Conservation (phyloP, 2,797 vertebrate species). For the Poeciliopsis presidionis region DNA sequence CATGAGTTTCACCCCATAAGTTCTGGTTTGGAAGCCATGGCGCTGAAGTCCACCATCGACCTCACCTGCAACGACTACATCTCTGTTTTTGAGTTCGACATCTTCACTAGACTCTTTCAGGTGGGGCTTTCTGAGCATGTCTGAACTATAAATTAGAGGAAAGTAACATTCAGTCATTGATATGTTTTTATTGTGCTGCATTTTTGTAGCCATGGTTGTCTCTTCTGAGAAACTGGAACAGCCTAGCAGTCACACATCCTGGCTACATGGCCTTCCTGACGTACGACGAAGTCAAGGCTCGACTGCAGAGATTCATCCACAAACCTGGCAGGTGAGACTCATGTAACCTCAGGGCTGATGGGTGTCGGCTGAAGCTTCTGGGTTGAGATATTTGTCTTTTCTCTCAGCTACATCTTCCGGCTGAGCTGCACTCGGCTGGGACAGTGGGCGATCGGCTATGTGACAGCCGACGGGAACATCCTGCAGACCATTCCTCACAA, state of each 20-base stretch:
- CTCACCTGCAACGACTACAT: conserved; percentile 99
- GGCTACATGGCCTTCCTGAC: conserved; percentile 99
- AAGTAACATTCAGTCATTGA: background rate
- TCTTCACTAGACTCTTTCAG: conserved; percentile 98
- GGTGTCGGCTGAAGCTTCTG: background rate
- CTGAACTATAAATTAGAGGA: background rate
- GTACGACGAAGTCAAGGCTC: conserved; percentile 96
- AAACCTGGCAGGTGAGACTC: conserved; percentile 93
- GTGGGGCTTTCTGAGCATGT: conserved; percentile 62
- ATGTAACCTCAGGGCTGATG: background rate
- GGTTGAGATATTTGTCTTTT: background rate
- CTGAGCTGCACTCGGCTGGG: conserved; percentile 96
- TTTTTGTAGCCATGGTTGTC: conserved; percentile 90
- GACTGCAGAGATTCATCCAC: conserved; percentile 97
- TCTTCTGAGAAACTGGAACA: conserved; percentile 97
- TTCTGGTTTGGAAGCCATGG: conserved; percentile 97
- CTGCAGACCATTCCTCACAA: conserved; percentile 99
- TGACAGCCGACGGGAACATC: conserved; percentile 98
- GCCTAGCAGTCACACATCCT: conserved; percentile 95
- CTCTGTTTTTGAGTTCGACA: conserved; percentile 98
- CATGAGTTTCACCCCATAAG: conserved; percentile 98
- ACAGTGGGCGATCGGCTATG: conserved; percentile 99
- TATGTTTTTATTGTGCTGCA: background rate
- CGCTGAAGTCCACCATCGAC: conserved; percentile 97
- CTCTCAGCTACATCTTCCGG: conserved; percentile 93